Evolutionary conservation across 2,113 vertebrate genomes (phyloP), one percentile per base, ranked within the genome.

Genomic region (Microtus montanus): DNA sequence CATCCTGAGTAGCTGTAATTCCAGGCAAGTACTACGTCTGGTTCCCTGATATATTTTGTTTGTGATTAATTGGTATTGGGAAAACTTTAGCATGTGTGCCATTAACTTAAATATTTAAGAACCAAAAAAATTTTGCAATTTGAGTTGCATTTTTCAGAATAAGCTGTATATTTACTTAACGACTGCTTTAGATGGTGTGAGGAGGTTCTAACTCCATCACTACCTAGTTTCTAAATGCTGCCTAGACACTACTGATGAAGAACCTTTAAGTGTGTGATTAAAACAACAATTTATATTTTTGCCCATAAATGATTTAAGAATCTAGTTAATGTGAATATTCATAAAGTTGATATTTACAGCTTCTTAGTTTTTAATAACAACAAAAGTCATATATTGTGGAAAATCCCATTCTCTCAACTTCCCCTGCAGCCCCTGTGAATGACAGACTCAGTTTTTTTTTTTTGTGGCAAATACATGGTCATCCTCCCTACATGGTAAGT

Each of bases 271-370:
- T 89, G n/a, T 82, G 22, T 93, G 68, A 96, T 93, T 95, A 89
- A 91, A 91, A 78, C 54, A 89, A 1, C 94, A 93, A 80, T 96
- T 95, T 96, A 92, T 30, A 66, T 91, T 96, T 95, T 47, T 87
- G 94, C 88, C 73, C 78, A 26, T 93, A 93, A 91, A 63, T 97
- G 84, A 94, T 83, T n/a, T 95, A 84, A 95, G 93, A 94, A 91
- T 63, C 79, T 90, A 61, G 75, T 89, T 95, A 94, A 95, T 96
- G 28, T 97, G 54, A 58, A 58, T 58, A 58, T 58, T 58, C 54
- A 58, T 58, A 58, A 58, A 58, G 54, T 58, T 58, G 54, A 58
- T 58, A 19, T 58, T 58, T 58, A 77, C 96, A 93, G 95, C 68
- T 97, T 92, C 92, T 94, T 80, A 73, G 44, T 87, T 97, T 91